phyloP scores from a whole-genome alignment of 1,140 invertebrate genomes.

The Brachionus sp. region DNA sequence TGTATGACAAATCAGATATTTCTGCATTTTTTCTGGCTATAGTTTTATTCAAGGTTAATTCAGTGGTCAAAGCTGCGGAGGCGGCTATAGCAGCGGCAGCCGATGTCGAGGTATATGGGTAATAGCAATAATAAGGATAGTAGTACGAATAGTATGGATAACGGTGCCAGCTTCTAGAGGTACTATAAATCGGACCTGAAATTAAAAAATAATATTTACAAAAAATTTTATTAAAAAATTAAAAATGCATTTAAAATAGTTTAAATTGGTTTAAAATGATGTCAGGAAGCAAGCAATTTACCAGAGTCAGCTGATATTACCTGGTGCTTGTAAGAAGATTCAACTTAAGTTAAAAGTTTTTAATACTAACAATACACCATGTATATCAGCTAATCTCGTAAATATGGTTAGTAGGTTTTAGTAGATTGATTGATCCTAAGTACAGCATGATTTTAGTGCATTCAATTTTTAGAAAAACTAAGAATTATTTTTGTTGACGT shows the following conservation, averaged over 20 bases:
- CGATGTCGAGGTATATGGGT: constrained; percentile 22
- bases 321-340: constrained; percentile 44
- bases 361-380: constrained; percentile 43
- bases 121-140: constrained; percentile 35
- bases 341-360: background rate
- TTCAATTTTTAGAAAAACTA: background rate
- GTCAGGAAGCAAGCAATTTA: constrained; percentile 27
- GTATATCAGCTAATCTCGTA: constrained; percentile 43
- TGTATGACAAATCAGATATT: constrained; percentile 53
- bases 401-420: constrained; percentile 25
- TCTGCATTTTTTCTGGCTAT: constrained; percentile 47
- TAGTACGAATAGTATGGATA: constrained; percentile 27
- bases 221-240: constrained; percentile 14
- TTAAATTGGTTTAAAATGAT: background rate
- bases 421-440: background rate
- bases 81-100: constrained; percentile 1
- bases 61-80: constrained; percentile 9
- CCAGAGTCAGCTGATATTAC: constrained; percentile 45
- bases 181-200: constrained; percentile 26
- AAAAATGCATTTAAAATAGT: constrained; percentile 15
- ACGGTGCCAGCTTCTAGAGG: background rate
- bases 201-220: background rate
- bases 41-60: constrained; percentile 2
- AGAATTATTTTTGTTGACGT: constrained; percentile 19
- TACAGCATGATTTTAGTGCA: background rate